phyloP scores from a whole-genome alignment of 92 coral and sea anemone genomes.

The Montipora capitata region DNA sequence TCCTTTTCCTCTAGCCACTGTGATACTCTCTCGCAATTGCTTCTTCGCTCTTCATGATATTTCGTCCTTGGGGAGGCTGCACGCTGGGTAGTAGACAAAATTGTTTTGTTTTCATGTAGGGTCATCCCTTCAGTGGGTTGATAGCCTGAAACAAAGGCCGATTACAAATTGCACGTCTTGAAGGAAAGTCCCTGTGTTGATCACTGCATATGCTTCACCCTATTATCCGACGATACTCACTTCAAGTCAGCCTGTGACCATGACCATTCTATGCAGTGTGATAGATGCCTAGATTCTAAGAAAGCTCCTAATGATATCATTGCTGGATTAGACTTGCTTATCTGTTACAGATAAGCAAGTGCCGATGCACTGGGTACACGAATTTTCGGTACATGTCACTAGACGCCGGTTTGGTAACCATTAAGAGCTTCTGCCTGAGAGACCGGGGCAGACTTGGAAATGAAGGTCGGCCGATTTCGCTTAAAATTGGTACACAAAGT shows the following conservation, averaged over 20 bases:
- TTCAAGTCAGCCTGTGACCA: constrained; percentile 35
- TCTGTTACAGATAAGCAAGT: constrained; percentile 3
- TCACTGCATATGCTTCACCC: constrained; percentile 31
- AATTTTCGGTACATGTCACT: neutral
- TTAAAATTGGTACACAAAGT: no score
- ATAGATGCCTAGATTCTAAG: constrained; percentile 20
- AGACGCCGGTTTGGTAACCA: neutral
- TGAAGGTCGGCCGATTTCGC: no score
- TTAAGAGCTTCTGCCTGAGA: no score
- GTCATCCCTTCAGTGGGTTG: constrained; percentile 30
- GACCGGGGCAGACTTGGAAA: no score
- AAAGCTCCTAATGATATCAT: constrained; percentile 12
- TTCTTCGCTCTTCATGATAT: neutral
- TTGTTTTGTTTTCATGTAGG: constrained; percentile 19
- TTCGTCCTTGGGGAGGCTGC: neutral
- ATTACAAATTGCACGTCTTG: constrained; percentile 50
- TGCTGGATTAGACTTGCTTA: neutral
- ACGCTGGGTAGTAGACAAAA: neutral
- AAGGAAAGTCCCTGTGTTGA: constrained; percentile 55
- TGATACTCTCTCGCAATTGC: neutral
- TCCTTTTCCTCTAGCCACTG: neutral
- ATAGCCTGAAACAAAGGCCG: constrained; percentile 40
- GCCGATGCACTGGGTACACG: neutral
- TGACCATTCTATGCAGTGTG: constrained; percentile 22
- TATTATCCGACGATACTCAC: constrained; percentile 16